phyloP scores from a whole-genome alignment of 2,113 vertebrate species.

The Sapajus apella region DNA sequence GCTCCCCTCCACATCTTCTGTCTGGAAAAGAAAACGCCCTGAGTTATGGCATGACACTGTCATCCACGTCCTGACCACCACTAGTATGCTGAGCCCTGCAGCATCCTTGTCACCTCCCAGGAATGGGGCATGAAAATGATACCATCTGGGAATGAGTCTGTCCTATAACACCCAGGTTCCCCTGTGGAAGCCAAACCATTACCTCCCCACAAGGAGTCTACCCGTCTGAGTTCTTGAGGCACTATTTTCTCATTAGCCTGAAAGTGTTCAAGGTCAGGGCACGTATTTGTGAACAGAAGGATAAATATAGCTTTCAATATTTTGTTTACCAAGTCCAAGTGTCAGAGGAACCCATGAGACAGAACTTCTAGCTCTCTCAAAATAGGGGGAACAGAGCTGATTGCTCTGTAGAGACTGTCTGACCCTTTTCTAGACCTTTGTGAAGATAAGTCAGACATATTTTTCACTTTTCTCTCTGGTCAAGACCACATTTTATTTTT shows the following conservation, averaged over 20 bases:
- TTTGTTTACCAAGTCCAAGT: slow-evolving; percentile 7
- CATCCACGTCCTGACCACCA: accelerated
- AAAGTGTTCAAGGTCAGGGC: background rate
- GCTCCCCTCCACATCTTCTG: slow-evolving; percentile 94
- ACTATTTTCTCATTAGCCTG: background rate
- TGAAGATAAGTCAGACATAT: background rate
- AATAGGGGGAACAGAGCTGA: background rate
- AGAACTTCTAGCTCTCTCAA: background rate
- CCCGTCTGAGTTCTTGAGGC: background rate
- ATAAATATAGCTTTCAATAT: background rate
- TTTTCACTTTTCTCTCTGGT: background rate
- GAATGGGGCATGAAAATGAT: background rate
- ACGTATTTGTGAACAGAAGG: background rate
- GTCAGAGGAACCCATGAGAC: background rate
- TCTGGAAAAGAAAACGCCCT: slow-evolving; percentile 84
- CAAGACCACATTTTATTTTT: background rate
- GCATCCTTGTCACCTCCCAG: background rate
- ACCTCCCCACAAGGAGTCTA: background rate
- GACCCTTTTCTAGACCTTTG: background rate
- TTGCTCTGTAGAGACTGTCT: background rate
- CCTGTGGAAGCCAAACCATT: background rate
- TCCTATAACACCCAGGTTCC: background rate
- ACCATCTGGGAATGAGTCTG: background rate
- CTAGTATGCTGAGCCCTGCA: background rate
- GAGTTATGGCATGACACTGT: background rate